Percentiles rank a stretch among this genome's conserved stretches.
Evolutionary conservation across 1,140 invertebrate genomes (phyloP).

Genomic region (Drosophila santomea): DNA sequence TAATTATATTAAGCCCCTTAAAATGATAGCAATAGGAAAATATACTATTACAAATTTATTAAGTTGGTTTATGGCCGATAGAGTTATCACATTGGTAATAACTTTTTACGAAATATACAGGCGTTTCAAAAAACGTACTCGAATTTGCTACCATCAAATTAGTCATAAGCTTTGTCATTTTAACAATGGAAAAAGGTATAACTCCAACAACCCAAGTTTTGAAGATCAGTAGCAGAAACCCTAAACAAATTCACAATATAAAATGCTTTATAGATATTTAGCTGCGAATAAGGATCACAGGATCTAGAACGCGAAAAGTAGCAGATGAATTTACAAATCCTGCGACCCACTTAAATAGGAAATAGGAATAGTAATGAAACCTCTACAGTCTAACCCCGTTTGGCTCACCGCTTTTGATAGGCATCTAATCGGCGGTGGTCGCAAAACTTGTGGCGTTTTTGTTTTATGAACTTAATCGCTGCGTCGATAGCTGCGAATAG

Average conservation of each 20-base stretch:
- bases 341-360: not conserved
- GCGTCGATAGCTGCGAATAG: constrained; percentile 55
- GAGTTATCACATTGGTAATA: not conserved
- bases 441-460: constrained; percentile 36
- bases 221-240: too few relatives aligned
- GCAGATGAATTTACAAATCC: not conserved
- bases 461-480: constrained; percentile 68
- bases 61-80: not conserved
- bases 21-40: constrained; percentile 7
- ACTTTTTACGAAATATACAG: not conserved
- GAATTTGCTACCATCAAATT: too few relatives aligned
- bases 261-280: too few relatives aligned
- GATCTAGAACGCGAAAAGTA: too few relatives aligned
- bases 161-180: too few relatives aligned
- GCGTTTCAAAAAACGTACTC: too few relatives aligned
- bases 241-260: too few relatives aligned
- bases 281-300: too few relatives aligned
- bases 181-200: too few relatives aligned
- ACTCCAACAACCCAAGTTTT: too few relatives aligned
- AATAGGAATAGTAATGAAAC: not conserved
- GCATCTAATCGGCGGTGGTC: constrained; percentile 19
- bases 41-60: not conserved
- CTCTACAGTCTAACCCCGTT: not conserved
- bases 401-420: constrained; percentile 1
- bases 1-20: not conserved